phyloP scores from a whole-genome alignment of 2,113 vertebrate species.

The Rhinogobius similis region DNA sequence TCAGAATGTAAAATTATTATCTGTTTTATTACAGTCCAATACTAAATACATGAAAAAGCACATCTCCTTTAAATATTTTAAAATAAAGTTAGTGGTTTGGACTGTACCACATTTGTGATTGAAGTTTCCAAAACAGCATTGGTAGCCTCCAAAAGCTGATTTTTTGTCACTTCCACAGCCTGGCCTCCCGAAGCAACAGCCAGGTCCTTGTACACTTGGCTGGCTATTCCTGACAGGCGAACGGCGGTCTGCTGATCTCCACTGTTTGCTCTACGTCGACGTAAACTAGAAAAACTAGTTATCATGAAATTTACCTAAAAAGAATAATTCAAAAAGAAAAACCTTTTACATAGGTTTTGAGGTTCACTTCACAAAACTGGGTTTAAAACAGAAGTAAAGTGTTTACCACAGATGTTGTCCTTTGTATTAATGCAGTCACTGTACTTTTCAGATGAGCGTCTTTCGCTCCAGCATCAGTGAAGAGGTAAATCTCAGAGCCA shows the following conservation, averaged over 20 bases:
- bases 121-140: constrained; percentile 26
- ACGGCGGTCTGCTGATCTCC: neutral
- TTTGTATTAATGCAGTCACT: constrained; percentile 35
- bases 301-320: constrained; percentile 43
- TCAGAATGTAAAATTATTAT: too few species aligned
- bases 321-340: neutral
- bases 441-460: constrained; percentile 23
- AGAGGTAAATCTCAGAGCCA: constrained; percentile 52
- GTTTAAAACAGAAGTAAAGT: neutral
- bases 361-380: neutral
- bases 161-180: constrained; percentile 37
- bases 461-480: constrained; percentile 50
- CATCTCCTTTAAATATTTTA: neutral
- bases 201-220: constrained; percentile 42
- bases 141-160: constrained; percentile 16
- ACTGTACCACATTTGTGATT: constrained; percentile 26
- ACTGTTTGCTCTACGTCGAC: constrained; percentile 10
- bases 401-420: constrained; percentile 32
- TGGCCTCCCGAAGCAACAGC: constrained; percentile 46
- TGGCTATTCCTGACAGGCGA: neutral
- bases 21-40: too few species aligned
- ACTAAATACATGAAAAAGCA: too few species aligned
- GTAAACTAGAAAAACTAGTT: neutral
- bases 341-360: too few species aligned
- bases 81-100: neutral